Conservation (phyloP, 2,113 vertebrate species). For the Crotalus horridus region DNA sequence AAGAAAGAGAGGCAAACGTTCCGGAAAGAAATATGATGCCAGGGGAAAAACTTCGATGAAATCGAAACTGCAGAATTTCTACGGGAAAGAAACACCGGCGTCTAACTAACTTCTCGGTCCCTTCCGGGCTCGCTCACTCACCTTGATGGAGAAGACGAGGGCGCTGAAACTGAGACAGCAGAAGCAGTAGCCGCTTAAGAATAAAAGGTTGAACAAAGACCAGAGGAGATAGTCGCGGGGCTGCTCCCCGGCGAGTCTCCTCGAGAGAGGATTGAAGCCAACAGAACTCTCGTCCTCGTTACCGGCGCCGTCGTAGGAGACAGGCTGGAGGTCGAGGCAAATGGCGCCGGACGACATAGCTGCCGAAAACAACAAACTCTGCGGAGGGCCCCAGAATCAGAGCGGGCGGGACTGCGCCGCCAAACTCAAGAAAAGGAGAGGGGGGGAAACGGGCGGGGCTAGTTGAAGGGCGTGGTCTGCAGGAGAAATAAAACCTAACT, state of each 20-base stretch:
- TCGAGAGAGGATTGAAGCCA: neutral
- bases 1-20: neutral
- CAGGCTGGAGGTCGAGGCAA: neutral
- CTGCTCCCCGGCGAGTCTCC: neutral
- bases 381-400: neutral
- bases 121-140: neutral
- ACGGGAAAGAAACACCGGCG: neutral
- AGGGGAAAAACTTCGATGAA: neutral
- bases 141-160: constrained; percentile 18
- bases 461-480: no score
- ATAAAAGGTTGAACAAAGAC: neutral
- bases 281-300: accelerated
- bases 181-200: neutral
- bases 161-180: constrained; percentile 13
- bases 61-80: neutral
- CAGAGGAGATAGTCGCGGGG: neutral
- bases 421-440: neutral
- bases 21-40: neutral
- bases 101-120: neutral
- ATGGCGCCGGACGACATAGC: neutral
- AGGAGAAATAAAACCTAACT: no score
- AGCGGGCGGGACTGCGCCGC: no score
- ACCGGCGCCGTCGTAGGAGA: neutral
- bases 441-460: no score
- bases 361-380: neutral